Conservation (phyloP, 2,113 vertebrate species). For the Rhabdomys dilectus region DNA sequence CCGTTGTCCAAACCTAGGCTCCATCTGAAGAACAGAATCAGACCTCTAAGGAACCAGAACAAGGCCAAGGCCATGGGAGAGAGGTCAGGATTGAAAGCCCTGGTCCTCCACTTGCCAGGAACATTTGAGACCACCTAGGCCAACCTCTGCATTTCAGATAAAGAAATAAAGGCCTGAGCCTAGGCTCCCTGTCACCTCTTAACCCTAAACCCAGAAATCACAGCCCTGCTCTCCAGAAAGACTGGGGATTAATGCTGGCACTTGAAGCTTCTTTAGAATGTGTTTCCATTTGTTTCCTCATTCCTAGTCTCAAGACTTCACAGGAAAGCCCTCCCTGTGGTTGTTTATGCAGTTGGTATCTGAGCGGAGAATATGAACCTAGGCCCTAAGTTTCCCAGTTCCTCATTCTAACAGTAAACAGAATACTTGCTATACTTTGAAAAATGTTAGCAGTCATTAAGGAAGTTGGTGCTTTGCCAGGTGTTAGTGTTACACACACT, state of each 20-base stretch:
- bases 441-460: neutral
- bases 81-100: neutral
- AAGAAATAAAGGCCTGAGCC: neutral
- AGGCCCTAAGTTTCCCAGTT: neutral
- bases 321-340: neutral
- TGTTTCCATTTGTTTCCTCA: neutral
- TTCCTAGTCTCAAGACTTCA: slow-evolving; percentile 11
- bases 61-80: neutral
- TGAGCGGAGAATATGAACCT: neutral
- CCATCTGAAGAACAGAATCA: neutral
- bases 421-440: neutral
- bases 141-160: neutral
- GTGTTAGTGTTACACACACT: neutral
- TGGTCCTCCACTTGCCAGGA: neutral
- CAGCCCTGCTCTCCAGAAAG: neutral
- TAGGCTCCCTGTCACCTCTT: neutral
- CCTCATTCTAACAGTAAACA: neutral
- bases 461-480: neutral
- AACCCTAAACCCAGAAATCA: neutral
- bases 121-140: neutral
- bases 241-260: neutral
- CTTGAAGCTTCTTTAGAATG: neutral
- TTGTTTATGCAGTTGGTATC: neutral
- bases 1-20: neutral
- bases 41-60: neutral